Evolutionary conservation across 2,113 vertebrate genomes (phyloP).

Genomic region (Bubalus kerabau): DNA sequence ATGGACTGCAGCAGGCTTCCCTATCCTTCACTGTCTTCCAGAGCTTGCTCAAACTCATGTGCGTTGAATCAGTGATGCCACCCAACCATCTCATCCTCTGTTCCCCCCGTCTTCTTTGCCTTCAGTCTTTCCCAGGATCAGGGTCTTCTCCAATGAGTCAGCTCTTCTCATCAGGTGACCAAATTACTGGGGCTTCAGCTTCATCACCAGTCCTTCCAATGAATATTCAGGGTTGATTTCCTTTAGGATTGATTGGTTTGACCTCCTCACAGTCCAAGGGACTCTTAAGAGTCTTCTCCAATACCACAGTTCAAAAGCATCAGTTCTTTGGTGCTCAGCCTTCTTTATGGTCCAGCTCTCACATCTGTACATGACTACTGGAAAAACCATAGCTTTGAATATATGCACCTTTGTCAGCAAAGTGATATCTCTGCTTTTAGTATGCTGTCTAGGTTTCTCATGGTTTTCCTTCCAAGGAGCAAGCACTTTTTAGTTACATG

Average conservation of each 20-base stretch:
- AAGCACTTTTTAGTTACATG: background rate
- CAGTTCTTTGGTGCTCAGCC: background rate
- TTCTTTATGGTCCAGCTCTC: background rate
- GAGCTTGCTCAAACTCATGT: background rate
- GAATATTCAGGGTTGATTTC: background rate
- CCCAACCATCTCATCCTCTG: background rate
- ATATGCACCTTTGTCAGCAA: background rate
- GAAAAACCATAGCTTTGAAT: background rate
- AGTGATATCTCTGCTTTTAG: background rate
- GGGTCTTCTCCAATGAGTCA: background rate
- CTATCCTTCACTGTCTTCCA: background rate
- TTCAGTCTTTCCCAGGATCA: background rate
- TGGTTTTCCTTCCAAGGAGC: background rate
- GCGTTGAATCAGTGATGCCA: background rate
- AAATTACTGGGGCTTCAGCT: background rate
- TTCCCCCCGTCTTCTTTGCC: accelerated
- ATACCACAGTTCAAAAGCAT: background rate
- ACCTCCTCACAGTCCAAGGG: background rate
- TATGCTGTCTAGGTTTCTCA: background rate
- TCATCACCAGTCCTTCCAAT: background rate
- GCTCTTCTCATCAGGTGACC: background rate
- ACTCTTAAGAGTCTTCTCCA: background rate
- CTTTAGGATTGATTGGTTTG: background rate
- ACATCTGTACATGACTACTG: background rate
- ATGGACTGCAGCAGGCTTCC: background rate